These are phyloP conservation scores for Ictalurus furcatus DNA, from an alignment of 2,113 vertebrate genomes.

Conservation along the genomic window DNA sequence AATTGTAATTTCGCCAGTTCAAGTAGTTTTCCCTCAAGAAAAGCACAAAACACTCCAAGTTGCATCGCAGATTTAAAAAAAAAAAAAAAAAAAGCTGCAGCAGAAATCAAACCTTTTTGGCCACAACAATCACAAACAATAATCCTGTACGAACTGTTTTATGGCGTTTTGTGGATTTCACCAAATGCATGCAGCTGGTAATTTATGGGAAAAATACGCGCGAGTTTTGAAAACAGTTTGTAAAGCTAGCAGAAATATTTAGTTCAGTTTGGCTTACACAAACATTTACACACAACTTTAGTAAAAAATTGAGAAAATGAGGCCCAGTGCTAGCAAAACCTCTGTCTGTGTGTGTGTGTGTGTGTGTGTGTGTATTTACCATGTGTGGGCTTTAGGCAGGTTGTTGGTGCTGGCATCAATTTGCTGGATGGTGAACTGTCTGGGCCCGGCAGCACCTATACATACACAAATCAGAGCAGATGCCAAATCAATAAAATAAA, in stretches of 20 bases:
- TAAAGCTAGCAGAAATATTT: background rate
- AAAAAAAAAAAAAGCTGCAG: too few relatives aligned
- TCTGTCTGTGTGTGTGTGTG: background rate
- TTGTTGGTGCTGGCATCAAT: conserved; percentile 96
- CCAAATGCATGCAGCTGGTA: background rate
- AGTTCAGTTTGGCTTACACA: background rate
- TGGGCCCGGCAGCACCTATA: conserved; percentile 92
- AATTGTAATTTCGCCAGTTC: too few relatives aligned
- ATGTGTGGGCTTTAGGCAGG: conserved; percentile 96
- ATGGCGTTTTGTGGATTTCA: too few relatives aligned
- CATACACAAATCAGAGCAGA: background rate
- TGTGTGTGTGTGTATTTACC: conserved; percentile 69
- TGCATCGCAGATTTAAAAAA: too few relatives aligned
- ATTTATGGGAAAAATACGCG: background rate
- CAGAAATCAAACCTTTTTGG: too few relatives aligned
- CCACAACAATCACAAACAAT: too few relatives aligned
- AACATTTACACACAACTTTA: background rate
- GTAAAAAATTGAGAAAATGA: background rate
- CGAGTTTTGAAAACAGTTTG: background rate
- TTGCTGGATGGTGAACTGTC: conserved; percentile 97
- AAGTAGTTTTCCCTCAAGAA: too few relatives aligned
- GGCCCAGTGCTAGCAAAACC: background rate
- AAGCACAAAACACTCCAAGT: too few relatives aligned
- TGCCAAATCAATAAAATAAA: background rate
- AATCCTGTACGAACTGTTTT: too few relatives aligned